Evolutionary conservation across 2,888 invertebrate genomes (phyloP).

Genomic region (Cheiracanthium punctorium): DNA sequence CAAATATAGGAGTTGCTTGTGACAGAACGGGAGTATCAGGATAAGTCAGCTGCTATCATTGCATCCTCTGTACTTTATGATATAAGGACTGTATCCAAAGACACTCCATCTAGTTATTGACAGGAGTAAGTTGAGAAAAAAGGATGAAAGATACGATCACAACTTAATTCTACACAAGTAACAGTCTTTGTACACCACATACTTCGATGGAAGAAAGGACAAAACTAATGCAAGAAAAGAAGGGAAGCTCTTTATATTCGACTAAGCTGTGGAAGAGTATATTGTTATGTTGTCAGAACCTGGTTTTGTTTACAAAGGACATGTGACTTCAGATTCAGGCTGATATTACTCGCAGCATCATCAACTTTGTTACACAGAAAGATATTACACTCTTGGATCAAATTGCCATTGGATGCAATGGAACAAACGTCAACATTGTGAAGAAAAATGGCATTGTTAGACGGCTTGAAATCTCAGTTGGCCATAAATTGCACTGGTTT

Average conservation of each 20-base stretch:
- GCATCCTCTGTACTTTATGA: conserved; percentile 9
- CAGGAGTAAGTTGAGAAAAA: conserved; percentile 20
- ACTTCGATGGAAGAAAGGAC: conserved; percentile 18
- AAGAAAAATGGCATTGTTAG: too few relatives aligned
- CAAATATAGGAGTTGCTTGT: conserved; percentile 16
- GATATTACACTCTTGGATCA: too few relatives aligned
- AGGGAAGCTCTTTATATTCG: too few relatives aligned
- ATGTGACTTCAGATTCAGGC: background rate
- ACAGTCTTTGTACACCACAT: background rate
- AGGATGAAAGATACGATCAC: background rate
- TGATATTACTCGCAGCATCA: too few relatives aligned
- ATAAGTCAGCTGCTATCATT: conserved; percentile 18
- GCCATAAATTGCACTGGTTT: too few relatives aligned
- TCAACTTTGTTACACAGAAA: too few relatives aligned
- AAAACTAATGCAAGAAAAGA: conserved; percentile 14
- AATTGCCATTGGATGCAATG: too few relatives aligned
- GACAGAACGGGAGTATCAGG: background rate
- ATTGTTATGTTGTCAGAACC: conserved; percentile 12
- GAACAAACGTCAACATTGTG: too few relatives aligned
- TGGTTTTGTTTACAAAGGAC: conserved; percentile 12
- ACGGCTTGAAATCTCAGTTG: too few relatives aligned
- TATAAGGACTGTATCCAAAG: conserved; percentile 11
- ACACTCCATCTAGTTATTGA: conserved; percentile 5
- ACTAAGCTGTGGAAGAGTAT: too few relatives aligned
- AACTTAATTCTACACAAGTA: conserved; percentile 18